Base-by-base conservation (phyloP, 2,797 vertebrate species). In the Heteromormyrus szaboi region DNA sequence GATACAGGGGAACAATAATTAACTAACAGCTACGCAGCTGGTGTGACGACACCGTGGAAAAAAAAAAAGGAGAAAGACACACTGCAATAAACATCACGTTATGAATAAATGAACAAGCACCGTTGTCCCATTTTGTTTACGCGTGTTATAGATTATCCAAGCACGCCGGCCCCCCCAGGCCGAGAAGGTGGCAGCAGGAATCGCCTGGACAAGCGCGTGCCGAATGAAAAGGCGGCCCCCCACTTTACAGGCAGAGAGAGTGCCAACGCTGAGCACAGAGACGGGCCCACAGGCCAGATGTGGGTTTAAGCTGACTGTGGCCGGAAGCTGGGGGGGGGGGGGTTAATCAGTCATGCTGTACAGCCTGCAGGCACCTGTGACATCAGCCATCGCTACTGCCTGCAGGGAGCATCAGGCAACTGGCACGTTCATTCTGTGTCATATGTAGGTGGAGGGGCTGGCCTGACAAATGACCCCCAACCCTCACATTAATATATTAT, bases 241-340 rank as follows among this genome's bases (percentile, higher is more conserved):
- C 84, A 8, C 14, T 22, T 48, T 33, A 12, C 48, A 86, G 7
- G 22, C 84, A 56, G 84, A 29, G 44, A 83, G 25, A 83, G 44
- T 83, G 44, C 2, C 7, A 5, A 8, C 0, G 29, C 51, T 86
- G 29, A 83, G n/a, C 17, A 48, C 37, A 22, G 79, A 48, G 19
- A n/a, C 29, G 51, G 29, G 22, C 84, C 25, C 51, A 17, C 81
- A 85, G 44, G 48, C 22, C 44, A 54, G 51, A 33, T 22, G 50
- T 68, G 37, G 51, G 48, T 89, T 92, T 91, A 22, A 48, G 88
- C 84, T 89, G 86, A 90, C 88, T 46, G n/a, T 54, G 86, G 88
- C 25, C 46, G 53, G 50, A 50, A 59, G 85, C n/a, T 19, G 3
- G 68, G 29, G 65, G 11, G 65, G 53, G 17, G 12, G 25, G 68